phyloP scores from a whole-genome alignment of 2,113 vertebrate species.

The Carollia perspicillata region DNA sequence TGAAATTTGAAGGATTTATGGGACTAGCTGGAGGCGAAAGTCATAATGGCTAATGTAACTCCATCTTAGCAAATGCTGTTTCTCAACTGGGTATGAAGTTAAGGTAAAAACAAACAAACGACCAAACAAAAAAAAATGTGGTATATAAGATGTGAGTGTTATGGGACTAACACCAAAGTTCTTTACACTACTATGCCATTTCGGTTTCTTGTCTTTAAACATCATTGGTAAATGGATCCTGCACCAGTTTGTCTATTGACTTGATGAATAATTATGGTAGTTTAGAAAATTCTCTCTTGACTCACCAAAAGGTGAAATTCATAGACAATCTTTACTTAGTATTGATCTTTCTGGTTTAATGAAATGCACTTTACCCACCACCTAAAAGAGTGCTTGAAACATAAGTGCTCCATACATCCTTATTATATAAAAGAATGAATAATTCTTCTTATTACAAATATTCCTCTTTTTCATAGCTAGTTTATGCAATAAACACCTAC shows the following conservation, averaged over 20 bases:
- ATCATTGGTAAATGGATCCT: background rate
- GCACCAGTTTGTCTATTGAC: background rate
- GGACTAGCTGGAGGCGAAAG: constrained; percentile 36
- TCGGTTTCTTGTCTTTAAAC: background rate
- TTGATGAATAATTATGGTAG: background rate
- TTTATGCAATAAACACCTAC: background rate
- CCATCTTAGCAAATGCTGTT: background rate
- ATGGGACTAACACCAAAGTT: background rate
- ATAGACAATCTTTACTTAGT: background rate
- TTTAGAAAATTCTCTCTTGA: background rate
- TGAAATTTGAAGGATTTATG: constrained; percentile 60
- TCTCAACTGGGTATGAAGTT: constrained; percentile 3
- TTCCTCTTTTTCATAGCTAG: background rate
- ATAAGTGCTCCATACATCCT: background rate
- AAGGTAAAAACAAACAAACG: constrained; percentile 25
- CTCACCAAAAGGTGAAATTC: constrained; percentile 3
- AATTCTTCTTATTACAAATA: background rate
- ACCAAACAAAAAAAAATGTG: background rate
- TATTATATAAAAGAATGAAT: background rate
- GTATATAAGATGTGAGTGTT: background rate
- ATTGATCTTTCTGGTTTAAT: background rate
- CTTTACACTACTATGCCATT: background rate
- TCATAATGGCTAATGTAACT: constrained; percentile 37
- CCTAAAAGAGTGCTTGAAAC: background rate
- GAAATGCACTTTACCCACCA: background rate